Evolutionary conservation across 1,140 invertebrate species (phyloP).

Genomic region (Pseudoatta argentina): DNA sequence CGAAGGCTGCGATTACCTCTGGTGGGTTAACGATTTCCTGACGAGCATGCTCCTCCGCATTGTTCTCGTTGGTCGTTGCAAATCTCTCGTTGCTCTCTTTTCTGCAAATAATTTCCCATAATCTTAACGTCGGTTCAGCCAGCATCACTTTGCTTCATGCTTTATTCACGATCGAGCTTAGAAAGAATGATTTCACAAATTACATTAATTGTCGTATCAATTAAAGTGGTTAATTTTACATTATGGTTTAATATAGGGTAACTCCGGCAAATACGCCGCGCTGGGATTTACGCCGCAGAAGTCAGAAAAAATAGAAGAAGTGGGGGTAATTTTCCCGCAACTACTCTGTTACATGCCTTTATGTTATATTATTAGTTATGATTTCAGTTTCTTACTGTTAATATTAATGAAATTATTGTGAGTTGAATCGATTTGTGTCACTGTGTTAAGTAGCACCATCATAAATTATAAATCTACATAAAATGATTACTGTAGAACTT

Average conservation of each 20-base stretch:
- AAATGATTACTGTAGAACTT: no score
- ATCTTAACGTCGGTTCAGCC: background rate
- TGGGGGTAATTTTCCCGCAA: no score
- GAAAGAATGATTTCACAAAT: background rate
- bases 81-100: slow-evolving; percentile 39
- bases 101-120: slow-evolving; percentile 20
- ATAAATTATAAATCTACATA: no score
- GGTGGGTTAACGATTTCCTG: slow-evolving; percentile 73
- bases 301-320: no score
- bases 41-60: slow-evolving; percentile 56
- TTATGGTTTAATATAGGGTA: background rate
- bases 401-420: no score
- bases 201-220: background rate
- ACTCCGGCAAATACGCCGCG: no score
- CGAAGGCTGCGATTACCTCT: slow-evolving; percentile 68
- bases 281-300: no score
- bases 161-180: background rate
- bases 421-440: no score
- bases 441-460: no score
- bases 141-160: background rate
- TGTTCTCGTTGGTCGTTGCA: slow-evolving; percentile 58
- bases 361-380: no score
- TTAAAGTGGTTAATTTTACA: background rate
- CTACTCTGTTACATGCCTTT: no score
- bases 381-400: no score